Evolutionary conservation across 2,113 vertebrate genomes (phyloP), one percentile per base, ranked within the genome.

Genomic region (Empidonax traillii): DNA sequence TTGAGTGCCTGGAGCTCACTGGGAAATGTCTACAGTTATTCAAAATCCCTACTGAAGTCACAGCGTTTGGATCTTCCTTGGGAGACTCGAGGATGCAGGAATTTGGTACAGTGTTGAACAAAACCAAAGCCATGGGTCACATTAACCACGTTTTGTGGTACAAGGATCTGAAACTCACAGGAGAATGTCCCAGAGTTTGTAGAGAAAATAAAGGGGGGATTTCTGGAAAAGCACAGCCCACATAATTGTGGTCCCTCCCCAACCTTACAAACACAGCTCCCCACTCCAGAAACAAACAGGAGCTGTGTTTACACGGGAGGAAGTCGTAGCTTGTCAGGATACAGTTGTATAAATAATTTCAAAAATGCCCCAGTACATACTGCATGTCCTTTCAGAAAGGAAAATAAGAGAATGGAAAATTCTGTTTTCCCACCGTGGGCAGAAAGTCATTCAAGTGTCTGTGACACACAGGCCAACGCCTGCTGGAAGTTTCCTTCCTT

Each of bases 301-400:
- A 84, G 76, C 95, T 95, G 52, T 97, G 97, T 98, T 97, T 98
- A 97, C 88, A 63, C 53, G 3, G 89, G 58, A 97, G 96, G 97
- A 98, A 97, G 95, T 75, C 90, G 91, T 96, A 96, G 85, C 94
- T 97, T 72, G 83, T 97, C 96, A 97, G 97, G 97, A 97, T 96
- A 89, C 84, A 92, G 81, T 95, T 97, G 96, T 97, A 96, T 94
- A 98, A 98, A 95, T 95, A 93, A 97, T 94, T 94, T 51, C 37
- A 66, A 80, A 87, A 92, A 75, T 58, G 89, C 69, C 33, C 35
- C 52, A 25, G 83, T 73, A 71, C 72, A 87, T 52, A 82, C 79
- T 59, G 72, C 59, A 28, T 37, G 58, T 91, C 73, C 66, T 91
- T 94, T 94, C 20, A 25, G 58, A 94, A 90, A 76, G 87, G 89